Conservation (phyloP, 2,888 invertebrate species). For the Coremacera marginata region DNA sequence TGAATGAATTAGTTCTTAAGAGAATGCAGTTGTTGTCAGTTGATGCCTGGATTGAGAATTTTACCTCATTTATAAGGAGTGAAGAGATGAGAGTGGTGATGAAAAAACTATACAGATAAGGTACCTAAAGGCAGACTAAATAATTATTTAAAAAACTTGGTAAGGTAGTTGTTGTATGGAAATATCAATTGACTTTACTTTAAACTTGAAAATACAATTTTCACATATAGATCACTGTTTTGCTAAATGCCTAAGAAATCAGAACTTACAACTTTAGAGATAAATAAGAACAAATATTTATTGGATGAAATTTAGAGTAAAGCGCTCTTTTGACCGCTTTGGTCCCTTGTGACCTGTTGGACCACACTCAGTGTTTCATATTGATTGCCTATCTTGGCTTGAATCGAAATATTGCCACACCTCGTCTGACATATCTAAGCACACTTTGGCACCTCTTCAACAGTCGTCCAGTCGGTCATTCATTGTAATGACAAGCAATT, state of each 20-base stretch:
- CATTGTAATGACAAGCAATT: constrained; percentile 13
- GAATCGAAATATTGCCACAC: constrained; percentile 13
- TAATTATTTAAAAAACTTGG: neutral
- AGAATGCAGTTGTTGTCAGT: constrained; percentile 39
- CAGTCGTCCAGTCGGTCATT: constrained; percentile 18
- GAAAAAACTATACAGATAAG: neutral
- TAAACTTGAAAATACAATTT: no score
- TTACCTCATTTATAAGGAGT: neutral
- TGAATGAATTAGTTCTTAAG: constrained; percentile 53
- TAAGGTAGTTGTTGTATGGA: neutral
- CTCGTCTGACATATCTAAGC: constrained; percentile 13
- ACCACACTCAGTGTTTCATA: neutral
- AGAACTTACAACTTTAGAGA: no score
- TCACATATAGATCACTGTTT: no score
- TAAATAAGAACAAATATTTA: no score
- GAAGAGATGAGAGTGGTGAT: neutral
- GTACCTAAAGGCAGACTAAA: neutral
- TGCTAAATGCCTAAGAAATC: no score
- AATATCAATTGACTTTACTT: no score
- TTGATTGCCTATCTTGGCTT: neutral
- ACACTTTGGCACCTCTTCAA: constrained; percentile 1
- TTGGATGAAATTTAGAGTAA: no score
- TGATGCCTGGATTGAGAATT: neutral
- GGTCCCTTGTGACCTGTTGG: neutral
- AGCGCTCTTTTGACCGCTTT: neutral